phyloP scores from a whole-genome alignment of 2,797 vertebrate genomes.

The Schizopygopsis malacanthus region DNA sequence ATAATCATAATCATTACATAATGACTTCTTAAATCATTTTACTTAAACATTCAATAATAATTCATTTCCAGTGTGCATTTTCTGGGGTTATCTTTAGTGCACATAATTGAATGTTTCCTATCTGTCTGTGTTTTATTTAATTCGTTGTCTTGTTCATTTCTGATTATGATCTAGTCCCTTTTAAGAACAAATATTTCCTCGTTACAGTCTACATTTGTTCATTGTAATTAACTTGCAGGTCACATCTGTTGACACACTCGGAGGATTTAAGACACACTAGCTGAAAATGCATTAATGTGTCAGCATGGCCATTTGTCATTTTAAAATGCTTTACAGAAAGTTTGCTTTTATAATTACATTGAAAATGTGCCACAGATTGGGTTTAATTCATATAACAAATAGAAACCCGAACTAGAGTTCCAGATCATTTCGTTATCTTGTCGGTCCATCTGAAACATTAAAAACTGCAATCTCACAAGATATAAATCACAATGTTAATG shows the following conservation, averaged over 20 bases:
- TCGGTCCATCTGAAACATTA: slow-evolving; percentile 3
- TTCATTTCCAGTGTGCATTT: background rate
- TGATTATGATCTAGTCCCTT: background rate
- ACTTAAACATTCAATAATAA: background rate
- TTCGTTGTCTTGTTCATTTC: background rate
- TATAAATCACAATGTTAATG: background rate
- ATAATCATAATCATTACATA: background rate
- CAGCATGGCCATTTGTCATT: background rate
- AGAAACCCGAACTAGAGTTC: background rate
- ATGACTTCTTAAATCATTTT: background rate
- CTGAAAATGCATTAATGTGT: background rate
- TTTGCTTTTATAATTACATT: background rate
- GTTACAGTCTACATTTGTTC: background rate
- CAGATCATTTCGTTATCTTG: background rate
- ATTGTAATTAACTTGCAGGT: slow-evolving; percentile 11
- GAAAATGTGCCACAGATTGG: background rate
- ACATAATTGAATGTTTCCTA: background rate
- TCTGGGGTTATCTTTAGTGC: background rate
- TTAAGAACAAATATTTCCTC: background rate
- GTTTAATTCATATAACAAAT: background rate
- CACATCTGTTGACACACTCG: background rate
- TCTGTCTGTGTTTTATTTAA: background rate
- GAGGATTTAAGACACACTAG: background rate
- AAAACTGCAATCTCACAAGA: background rate
- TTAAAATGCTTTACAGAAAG: background rate